Conservation (phyloP, 2,113 vertebrate genomes). For the Cephalopholis sonnerati region DNA sequence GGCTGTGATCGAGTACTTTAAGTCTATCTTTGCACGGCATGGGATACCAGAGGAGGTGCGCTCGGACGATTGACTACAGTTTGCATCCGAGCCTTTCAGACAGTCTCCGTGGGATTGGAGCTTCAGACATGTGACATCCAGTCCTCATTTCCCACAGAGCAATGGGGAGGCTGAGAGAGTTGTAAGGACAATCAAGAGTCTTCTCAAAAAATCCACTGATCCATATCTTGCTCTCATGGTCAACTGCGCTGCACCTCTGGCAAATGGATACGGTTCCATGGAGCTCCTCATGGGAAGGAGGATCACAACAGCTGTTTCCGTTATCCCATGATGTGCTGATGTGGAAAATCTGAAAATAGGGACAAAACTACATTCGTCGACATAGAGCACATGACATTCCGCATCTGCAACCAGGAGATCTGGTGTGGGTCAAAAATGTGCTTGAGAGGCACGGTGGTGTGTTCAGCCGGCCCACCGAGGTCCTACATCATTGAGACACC, state of each 20-base stretch:
- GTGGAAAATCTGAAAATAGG: not conserved
- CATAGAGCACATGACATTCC: not conserved
- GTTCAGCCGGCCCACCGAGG: not conserved
- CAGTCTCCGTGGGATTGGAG: slow-evolving; percentile 15
- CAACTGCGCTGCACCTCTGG: slow-evolving; percentile 30
- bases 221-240: slow-evolving; percentile 36
- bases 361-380: not conserved
- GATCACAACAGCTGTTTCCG: slow-evolving; percentile 14
- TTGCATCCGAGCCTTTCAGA: not conserved
- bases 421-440: not conserved
- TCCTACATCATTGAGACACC: too few relatives aligned
- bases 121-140: slow-evolving; percentile 53
- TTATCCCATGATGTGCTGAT: slow-evolving; percentile 16
- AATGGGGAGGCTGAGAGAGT: slow-evolving; percentile 41
- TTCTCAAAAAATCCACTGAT: slow-evolving; percentile 18
- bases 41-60: not conserved
- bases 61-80: slow-evolving; percentile 4
- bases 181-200: slow-evolving; percentile 27
- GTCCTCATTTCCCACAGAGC: slow-evolving; percentile 37
- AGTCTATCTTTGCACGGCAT: not conserved
- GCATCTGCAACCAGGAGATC: not conserved
- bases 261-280: slow-evolving; percentile 24
- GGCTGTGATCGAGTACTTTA: not conserved
- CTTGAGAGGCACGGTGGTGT: not conserved
- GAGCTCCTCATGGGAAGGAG: slow-evolving; percentile 48